A percentile compares a stretch with the other conserved stretches of the same genome.
Evolutionary conservation across 2,888 invertebrate genomes (phyloP).

Genomic region (Lepidocyrtoides sp.): DNA sequence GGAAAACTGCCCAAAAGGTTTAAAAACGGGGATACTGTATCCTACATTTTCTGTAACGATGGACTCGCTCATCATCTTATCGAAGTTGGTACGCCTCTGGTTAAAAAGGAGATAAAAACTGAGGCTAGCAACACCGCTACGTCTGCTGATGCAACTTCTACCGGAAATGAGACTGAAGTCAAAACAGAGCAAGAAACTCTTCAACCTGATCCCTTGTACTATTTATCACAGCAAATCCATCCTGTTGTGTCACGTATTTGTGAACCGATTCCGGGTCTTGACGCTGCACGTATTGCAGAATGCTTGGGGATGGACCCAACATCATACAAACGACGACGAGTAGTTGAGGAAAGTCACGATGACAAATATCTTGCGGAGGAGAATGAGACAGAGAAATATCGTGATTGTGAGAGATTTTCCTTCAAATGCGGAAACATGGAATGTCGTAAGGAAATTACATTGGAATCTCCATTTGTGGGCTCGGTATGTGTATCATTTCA

Average conservation of each 20-base stretch:
- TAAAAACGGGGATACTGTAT: slow-evolving; percentile 97
- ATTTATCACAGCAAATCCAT: slow-evolving; percentile 97
- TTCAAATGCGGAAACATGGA: slow-evolving; percentile 86
- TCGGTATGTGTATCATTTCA: slow-evolving; percentile 39
- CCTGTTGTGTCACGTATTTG: slow-evolving; percentile 98
- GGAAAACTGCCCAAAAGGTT: slow-evolving; percentile 91
- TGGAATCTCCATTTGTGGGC: slow-evolving; percentile 77
- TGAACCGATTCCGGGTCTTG: slow-evolving; percentile 98
- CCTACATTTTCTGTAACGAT: slow-evolving; percentile 95
- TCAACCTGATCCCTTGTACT: slow-evolving; percentile 95
- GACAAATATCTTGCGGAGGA: slow-evolving; percentile 83
- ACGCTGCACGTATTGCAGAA: slow-evolving; percentile 95
- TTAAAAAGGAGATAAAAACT: slow-evolving; percentile 56
- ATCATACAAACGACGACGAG: slow-evolving; percentile 86
- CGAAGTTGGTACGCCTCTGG: slow-evolving; percentile 76
- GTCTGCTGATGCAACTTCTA: slow-evolving; percentile 87
- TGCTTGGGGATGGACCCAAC: slow-evolving; percentile 90
- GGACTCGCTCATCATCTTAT: slow-evolving; percentile 87
- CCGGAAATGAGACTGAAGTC: slow-evolving; percentile 91
- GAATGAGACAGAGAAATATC: slow-evolving; percentile 88
- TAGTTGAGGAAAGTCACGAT: slow-evolving; percentile 86
- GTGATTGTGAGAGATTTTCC: slow-evolving; percentile 88
- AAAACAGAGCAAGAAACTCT: slow-evolving; percentile 89
- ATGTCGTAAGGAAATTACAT: slow-evolving; percentile 70
- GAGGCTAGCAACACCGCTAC: slow-evolving; percentile 24